Base-by-base conservation (phyloP, 2,888 invertebrate genomes). In the Cantharis lateralis region DNA sequence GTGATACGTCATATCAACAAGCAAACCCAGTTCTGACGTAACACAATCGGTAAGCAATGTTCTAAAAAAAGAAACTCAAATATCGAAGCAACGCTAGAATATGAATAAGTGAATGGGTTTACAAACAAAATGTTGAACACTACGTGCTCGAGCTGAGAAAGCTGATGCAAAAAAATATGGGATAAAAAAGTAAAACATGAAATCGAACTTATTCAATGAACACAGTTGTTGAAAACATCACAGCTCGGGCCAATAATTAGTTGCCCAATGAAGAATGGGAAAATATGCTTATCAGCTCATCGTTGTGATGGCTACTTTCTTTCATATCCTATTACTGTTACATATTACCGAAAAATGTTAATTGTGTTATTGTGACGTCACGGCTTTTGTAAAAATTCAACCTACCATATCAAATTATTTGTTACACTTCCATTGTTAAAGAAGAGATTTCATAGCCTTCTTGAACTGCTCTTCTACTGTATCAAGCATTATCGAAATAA, bases 1-100 rank as follows among this genome's bases (percentile, higher is more conserved):
- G 79, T 79, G 79, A 28, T 73, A 79, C 76, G 78, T 79, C 76
- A 79, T 71, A 66, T 26, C 28, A 70, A 69, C 68, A 72, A 70
- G 68, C 70, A 61, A 72, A 70, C 68, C 73, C 74, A 72, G 71
- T 48, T 48, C 70, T 74, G 78, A 79, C 79, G 78, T 78, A 75
- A 78, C 78, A 69, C 68, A 20, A 66, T 66, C 20, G 16, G 24
- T 20, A 24, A 18, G 18, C 64, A 20, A 24, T 15, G 28, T 28
- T 62, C 62, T 48, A 18, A 24, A 24, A 70, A 15, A 70, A n/a
- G 20, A 15, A 69, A 61, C 62, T 15, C 15, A 15, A 61, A 69
- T 16, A 61, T 70, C 20, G 48, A 24, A 66, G 24, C 24, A 66
- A 66, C 64, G 64, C 13, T 66, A 66, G 20, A 18, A 66, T 66